Evolutionary conservation across 2,888 invertebrate species (phyloP).

Genomic region (Cataglyphis livida): DNA sequence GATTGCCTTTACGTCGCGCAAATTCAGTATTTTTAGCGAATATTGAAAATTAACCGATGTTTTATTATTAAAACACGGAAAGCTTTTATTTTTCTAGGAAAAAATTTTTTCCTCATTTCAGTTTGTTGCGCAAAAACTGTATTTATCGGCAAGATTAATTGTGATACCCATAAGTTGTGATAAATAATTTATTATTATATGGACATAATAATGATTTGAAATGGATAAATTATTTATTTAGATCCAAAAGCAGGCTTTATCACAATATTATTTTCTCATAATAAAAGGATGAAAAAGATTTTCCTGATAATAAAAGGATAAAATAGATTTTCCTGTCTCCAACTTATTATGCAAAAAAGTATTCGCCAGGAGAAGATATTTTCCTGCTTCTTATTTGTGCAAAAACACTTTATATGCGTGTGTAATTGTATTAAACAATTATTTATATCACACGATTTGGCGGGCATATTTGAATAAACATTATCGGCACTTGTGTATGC

Average conservation of each 20-base stretch:
- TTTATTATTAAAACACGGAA: neutral
- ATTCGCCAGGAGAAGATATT: neutral
- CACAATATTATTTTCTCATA: no score
- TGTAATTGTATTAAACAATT: neutral
- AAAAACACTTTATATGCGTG: neutral
- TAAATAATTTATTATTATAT: no score
- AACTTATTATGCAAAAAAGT: no score
- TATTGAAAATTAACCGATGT: neutral
- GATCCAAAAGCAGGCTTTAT: no score
- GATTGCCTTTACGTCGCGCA: slow-evolving; percentile 15
- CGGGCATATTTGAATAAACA: slow-evolving; percentile 8
- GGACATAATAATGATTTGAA: no score
- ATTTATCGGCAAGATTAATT: no score
- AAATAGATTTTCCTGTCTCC: no score
- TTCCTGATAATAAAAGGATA: no score
- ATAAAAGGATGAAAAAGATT: no score
- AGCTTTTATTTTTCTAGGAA: neutral
- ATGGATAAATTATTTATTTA: no score
- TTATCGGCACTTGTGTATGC: neutral
- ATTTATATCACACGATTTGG: neutral
- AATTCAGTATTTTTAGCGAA: slow-evolving; percentile 18
- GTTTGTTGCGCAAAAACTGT: neutral
- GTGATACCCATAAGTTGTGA: no score
- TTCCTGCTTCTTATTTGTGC: neutral
- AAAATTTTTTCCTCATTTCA: neutral